Evolutionary conservation across 1,140 invertebrate genomes (phyloP).

Genomic region (Aleiodes sp.): DNA sequence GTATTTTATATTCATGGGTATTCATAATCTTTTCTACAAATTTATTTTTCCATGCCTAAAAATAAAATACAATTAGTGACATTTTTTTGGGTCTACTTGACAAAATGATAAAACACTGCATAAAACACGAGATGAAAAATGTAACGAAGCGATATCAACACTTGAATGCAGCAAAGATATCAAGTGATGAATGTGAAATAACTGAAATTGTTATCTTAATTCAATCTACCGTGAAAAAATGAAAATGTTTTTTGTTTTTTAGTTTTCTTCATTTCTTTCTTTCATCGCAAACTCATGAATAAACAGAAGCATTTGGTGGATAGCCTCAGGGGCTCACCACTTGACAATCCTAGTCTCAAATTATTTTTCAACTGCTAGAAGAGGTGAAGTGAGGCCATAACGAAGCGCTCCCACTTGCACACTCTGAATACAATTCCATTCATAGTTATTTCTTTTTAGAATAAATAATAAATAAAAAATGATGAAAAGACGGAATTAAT

Average conservation of each 20-base stretch:
- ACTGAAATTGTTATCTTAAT: neutral
- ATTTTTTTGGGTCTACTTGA: neutral
- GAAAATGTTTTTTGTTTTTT: neutral
- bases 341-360: conserved; percentile 2
- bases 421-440: no score
- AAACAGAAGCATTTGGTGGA: conserved; percentile 2
- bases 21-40: neutral
- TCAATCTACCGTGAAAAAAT: neutral
- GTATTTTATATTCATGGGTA: neutral
- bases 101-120: neutral
- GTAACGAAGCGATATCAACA: neutral
- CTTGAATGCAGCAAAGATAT: neutral
- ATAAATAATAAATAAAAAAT: no score
- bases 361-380: conserved; percentile 15
- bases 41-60: neutral
- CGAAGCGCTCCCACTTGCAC: neutral
- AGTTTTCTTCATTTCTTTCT: no score
- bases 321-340: neutral
- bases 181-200: neutral
- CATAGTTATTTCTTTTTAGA: no score
- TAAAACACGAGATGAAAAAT: conserved; percentile 1
- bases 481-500: no score
- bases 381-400: conserved; percentile 3
- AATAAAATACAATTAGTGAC: neutral
- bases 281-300: neutral